Base-by-base conservation (phyloP, 2,797 vertebrate species). In the Mormyrus hasselquistii region DNA sequence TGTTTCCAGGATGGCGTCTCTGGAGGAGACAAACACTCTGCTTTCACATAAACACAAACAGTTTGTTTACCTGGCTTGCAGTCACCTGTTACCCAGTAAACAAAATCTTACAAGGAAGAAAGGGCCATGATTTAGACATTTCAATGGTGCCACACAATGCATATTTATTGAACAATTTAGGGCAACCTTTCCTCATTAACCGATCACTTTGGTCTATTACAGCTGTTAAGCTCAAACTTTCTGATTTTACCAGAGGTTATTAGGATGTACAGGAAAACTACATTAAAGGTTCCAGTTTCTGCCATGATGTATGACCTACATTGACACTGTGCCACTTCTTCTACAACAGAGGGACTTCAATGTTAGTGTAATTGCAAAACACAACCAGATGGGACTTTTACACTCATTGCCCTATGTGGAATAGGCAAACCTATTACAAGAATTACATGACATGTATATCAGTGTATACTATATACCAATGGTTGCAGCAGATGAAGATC, bases 101-200 rank as follows among this genome's bases (percentile, higher is more conserved):
- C 16, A n/a, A 8, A 62, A 59, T 87, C 34, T 62, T 59, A 87
- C 7, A 38, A 41, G 16, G 52, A 38, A 82, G 34, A 34, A 29
- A 50, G 49, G 52, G 73, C 5, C 10, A 5, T 0, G 34, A 38
- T 50, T 82, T 29, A n/a, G 7, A 41, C 2, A 47, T 82, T 88
- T 82, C 50, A 53, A 52, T 52, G 29, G 7, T 12, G 0, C 69
- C 88, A 88, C 29, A 38, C 12, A 57, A 82, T 53, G 34, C 3
- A 34, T 76, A 79, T 55, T 79, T 79, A 79, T 55, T 88, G 25
- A 79, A 38, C 47, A 53, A 55, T 88, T 76, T 88, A 52, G 14
- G 50, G 62, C 12, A 73, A 4, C 57, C 59, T 87, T 59, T 59
- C 16, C 52, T 38, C 16, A 57, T 44, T 47, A 41, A 38, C 86